Base-by-base conservation (phyloP, 2,113 vertebrate genomes). In the Sinocyclocheilus maitianheensis region DNA sequence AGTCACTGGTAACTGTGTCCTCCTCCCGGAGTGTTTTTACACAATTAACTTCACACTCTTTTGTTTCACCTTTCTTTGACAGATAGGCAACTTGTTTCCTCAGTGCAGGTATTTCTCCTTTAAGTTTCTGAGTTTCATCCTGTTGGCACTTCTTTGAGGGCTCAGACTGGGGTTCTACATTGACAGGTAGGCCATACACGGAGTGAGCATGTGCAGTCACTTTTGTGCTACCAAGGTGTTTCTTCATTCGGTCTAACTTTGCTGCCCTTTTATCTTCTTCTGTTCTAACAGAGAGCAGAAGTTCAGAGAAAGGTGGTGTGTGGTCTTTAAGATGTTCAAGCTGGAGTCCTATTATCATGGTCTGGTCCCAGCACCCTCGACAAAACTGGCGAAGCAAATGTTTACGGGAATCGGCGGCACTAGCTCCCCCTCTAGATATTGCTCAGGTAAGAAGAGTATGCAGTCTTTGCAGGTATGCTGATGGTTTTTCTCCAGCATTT, bases 401-500 rank as follows among this genome's bases (percentile, higher is more conserved):
- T 24, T 82, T 51, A 20, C 18, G 12, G 16, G 62, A 82, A 6
- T 82, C 60, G 9, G n/a, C 40, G 10, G 14, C n/a, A 40, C 6
- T 26, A 18, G 26, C 37, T 51, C 40, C 80, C 62, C 80, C 80
- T 67, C 80, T 82, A 51, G 80, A 69, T 46, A 82, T 72, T 10
- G 69, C 37, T 40, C 18, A 18, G 8, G 37, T 72, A 20, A 72
- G 69, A 22, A 72, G 69, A 22, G 71, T 43, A 40, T 89, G 76
- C 20, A 87, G 48, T 18, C 85, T 75, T 5, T 53, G 71, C 7
- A 89, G 48, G 34, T 84, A 82, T 5, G 6, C 37, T 1, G 72
- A 84, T 8, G 74, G 77, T 9, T 89, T 87, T 46, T 89, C 85
- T 3, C 62, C 83, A n/a, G 18, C n/a, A 67, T 89, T 87, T 53